These are phyloP conservation scores for Myrmecophaga tridactyla DNA, from an alignment of 2,113 vertebrate genomes.

Conservation along the genomic window DNA sequence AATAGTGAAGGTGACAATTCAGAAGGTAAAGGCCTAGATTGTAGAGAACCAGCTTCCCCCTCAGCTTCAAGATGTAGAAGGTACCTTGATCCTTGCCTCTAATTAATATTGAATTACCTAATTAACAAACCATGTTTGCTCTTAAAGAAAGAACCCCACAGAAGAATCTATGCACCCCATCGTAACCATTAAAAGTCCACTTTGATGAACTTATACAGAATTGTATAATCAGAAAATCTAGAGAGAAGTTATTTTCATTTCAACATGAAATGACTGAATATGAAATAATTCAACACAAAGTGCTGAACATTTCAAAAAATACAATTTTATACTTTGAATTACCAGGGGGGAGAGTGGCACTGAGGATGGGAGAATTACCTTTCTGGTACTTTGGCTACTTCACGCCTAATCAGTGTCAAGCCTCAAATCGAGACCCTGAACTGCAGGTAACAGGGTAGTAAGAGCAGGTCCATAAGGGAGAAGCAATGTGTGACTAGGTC, in stretches of 20 bases:
- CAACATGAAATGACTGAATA: background rate
- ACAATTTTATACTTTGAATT: conserved; percentile 29
- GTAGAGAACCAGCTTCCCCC: background rate
- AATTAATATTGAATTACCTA: background rate
- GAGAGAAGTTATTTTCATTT: conserved; percentile 51
- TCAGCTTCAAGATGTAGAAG: background rate
- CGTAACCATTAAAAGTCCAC: background rate
- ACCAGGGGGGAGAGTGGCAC: background rate
- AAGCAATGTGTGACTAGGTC: background rate
- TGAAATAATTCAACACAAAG: background rate
- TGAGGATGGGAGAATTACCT: background rate
- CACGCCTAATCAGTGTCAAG: background rate
- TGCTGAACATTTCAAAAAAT: conserved; percentile 56
- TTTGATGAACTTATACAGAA: conserved; percentile 65
- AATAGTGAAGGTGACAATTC: background rate
- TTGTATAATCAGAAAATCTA: conserved; percentile 60
- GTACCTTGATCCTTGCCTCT: background rate
- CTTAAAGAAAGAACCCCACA: conserved; percentile 35
- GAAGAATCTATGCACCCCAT: background rate
- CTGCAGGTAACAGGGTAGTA: background rate
- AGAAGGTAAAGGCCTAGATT: background rate
- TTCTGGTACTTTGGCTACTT: conserved; percentile 25
- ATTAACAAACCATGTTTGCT: background rate
- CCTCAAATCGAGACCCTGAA: background rate
- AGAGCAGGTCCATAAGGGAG: background rate